Percentiles rank a stretch among this genome's conserved stretches.
These are phyloP conservation scores for Ormyrus thymus DNA, from an alignment of 2,888 invertebrate species.

Conservation along the genomic window DNA sequence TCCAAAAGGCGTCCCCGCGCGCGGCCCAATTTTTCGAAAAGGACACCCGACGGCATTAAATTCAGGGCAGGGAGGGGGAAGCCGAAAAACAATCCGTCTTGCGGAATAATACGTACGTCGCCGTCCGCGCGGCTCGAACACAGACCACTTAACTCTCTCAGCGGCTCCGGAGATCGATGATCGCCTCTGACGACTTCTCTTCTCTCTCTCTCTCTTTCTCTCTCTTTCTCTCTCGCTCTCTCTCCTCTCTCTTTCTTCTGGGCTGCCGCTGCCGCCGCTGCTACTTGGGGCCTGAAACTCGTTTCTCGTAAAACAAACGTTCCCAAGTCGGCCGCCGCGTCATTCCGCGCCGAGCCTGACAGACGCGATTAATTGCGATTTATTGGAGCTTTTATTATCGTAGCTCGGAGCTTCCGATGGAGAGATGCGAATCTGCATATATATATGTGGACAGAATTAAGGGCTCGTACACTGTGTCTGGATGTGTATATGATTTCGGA, in stretches of 20 bases:
- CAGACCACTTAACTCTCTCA: not conserved
- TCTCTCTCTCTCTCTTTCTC: not conserved
- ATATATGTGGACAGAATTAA: no score
- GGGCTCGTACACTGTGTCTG: no score
- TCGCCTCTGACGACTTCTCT: not conserved
- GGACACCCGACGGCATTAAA: no score
- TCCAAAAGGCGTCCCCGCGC: no score
- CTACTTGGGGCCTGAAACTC: slow-evolving; percentile 23
- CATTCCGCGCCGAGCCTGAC: slow-evolving; percentile 19
- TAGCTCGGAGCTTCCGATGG: not conserved
- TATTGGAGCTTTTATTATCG: slow-evolving; percentile 51
- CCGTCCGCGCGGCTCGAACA: no score
- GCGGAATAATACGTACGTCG: no score
- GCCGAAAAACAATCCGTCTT: no score
- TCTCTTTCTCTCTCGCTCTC: not conserved
- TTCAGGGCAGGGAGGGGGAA: no score
- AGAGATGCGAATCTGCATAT: no score
- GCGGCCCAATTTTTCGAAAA: no score
- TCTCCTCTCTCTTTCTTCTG: not conserved
- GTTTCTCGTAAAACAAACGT: slow-evolving; percentile 51
- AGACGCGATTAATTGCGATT: slow-evolving; percentile 54
- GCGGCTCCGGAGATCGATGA: slow-evolving; percentile 10
- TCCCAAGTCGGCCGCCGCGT: slow-evolving; percentile 20
- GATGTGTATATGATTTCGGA: no score
- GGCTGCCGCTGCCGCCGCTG: not conserved